Conservation (phyloP, 2,797 vertebrate genomes). For the Tapera naevia region DNA sequence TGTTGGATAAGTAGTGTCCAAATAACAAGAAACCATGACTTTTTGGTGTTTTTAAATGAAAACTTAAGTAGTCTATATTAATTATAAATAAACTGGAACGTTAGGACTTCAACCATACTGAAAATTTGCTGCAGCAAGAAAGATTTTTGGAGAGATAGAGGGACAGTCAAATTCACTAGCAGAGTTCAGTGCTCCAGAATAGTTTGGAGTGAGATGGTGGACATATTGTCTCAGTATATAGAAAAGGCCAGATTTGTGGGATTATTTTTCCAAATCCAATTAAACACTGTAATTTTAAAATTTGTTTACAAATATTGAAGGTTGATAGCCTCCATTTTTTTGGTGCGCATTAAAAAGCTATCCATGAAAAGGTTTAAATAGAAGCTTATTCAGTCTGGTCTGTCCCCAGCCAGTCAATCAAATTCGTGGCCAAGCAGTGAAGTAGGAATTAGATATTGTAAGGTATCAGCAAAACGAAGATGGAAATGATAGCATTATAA, state of each 20-base stretch:
- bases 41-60: slow-evolving; percentile 13
- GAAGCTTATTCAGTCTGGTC: not conserved
- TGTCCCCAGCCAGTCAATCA: not conserved
- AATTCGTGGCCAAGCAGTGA: slow-evolving; percentile 3
- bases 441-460: not conserved
- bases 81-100: slow-evolving; percentile 41
- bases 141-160: not conserved
- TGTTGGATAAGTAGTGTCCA: not conserved
- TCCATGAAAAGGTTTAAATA: not conserved
- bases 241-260: not conserved
- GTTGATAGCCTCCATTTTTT: not conserved
- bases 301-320: not conserved
- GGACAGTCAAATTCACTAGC: not conserved
- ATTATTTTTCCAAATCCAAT: slow-evolving; percentile 18
- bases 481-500: not conserved
- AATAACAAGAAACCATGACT: not conserved
- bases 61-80: slow-evolving; percentile 22
- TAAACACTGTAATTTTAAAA: slow-evolving; percentile 9
- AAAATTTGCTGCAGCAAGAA: not conserved
- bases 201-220: not conserved
- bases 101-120: not conserved
- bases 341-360: not conserved
- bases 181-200: not conserved
- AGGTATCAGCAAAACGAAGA: slow-evolving; percentile 6
- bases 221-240: not conserved